Base-by-base conservation (phyloP, 2,113 vertebrate species). In the Abramis brama region DNA sequence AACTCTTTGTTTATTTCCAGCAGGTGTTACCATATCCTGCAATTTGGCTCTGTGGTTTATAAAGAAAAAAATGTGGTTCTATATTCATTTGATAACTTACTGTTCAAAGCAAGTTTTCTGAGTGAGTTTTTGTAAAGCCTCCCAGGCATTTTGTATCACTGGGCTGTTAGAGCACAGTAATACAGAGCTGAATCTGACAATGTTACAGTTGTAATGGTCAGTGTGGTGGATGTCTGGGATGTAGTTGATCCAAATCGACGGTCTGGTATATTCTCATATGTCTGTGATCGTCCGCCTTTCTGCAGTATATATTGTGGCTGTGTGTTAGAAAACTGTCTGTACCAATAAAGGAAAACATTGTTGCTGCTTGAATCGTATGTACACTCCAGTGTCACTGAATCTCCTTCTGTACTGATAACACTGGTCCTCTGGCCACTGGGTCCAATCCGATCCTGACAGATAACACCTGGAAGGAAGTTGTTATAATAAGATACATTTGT, bases 101-200 rank as follows among this genome's bases (percentile, higher is more conserved):
- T 19, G 2, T 77, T 77, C n/a, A 77, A 30, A 50, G 13, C 13
- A 10, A 50, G 6, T 77, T 30, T 30, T 52, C 47, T 21, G 25
- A 8, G 8, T 59, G 60, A 66, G 79, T 30, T 81, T 66, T 50
- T 81, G 79, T 81, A 81, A 81, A 66, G 79, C n/a, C 5, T 47
- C 9, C 50, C 23, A 66, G n/a, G 60, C 39, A 30, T 1, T 66
- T 81, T 81, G 60, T 64, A 23, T 4, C 25, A 66, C 50, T 86
- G 85, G 79, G 68, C 39, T 21, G 0, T 0, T 17, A 81, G 43
- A 76, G 78, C 71, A 19, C 68, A 86, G 0, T 82, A 52, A 86
- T 82, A 86, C 4, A 82, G 59, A 76, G 79, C 79, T 45, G 79
- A 66, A 66, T 86, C 79, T 50, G 55, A 70, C 66, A 86, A 1